Evolutionary conservation across 2,113 vertebrate genomes (phyloP), one percentile per base, ranked within the genome.

Genomic region (Python bivittatus): DNA sequence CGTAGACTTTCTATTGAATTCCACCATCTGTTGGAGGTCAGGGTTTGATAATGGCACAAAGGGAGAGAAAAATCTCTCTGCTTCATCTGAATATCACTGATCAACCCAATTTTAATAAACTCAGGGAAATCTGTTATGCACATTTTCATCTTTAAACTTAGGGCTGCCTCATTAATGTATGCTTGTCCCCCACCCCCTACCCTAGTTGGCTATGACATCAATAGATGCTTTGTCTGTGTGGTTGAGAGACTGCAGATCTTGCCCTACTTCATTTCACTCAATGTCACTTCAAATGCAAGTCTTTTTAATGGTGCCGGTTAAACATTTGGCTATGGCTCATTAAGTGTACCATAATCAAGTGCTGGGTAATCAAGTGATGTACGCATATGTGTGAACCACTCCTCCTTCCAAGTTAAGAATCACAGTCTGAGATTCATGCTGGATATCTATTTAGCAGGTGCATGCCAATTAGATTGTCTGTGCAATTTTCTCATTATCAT

Each of bases 401-500:
- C 54, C 54, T 72, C 60, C 23, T 83, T 83, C 44, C 72, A 84
- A 53, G 87, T 84, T 84, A 86, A 89, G 10, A 87, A 79, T 56
- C 42, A n/a, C 84, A 72, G 86, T 27, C 7, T 72, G 11, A 92
- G 85, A 60, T 38, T 94, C 9, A 56, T 89, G 58, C 72, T 68
- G 79, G 12, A 91, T 92, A 79, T 68, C 42, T 94, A 54, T 54
- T 94, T 88, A 92, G 64, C 89, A 93, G 92, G 85, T 91, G 92
- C 68, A 5, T 86, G 93, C 23, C 93, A 97, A 95, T 94, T 12
- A 96, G 27, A 52, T 10, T 88, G 89, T 68, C 88, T 85, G 3
- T 92, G 13, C 60, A 94, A 84, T 90, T 91, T 93, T 88, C 85
- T 93, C 68, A 93, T 91, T 95, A 96, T 0, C n/a, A 61, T 89